Evolutionary conservation across 2,113 vertebrate species (phyloP).

Genomic region (Myotis davidii): DNA sequence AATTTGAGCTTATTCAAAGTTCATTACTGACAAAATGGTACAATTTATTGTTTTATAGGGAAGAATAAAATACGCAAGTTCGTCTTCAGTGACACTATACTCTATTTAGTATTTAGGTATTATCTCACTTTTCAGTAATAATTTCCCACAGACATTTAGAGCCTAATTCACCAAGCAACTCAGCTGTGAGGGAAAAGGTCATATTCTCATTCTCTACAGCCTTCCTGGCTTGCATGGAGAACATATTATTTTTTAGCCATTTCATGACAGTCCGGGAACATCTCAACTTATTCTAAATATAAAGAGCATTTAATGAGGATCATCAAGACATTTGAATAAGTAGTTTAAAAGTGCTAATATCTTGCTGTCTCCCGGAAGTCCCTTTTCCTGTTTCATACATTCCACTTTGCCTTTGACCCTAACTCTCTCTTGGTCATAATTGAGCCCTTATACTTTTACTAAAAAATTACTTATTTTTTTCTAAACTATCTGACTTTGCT

Average conservation of each 20-base stretch:
- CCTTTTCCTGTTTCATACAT: neutral
- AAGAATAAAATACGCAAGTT: conserved; percentile 67
- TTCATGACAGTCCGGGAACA: conserved; percentile 38
- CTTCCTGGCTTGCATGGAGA: neutral
- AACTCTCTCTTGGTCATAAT: neutral
- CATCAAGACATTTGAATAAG: conserved; percentile 21
- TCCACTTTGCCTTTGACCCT: neutral
- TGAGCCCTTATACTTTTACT: neutral
- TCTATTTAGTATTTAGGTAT: conserved; percentile 43
- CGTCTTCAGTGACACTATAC: conserved; percentile 27
- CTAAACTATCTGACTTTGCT: neutral
- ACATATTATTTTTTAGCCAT: conserved; percentile 61
- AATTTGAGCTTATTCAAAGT: conserved; percentile 61
- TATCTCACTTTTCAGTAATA: conserved; percentile 63
- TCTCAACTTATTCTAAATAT: conserved; percentile 61
- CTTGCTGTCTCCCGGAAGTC: neutral
- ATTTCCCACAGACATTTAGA: conserved; percentile 61
- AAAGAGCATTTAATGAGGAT: conserved; percentile 60
- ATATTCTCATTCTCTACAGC: conserved; percentile 13
- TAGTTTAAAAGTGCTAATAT: neutral
- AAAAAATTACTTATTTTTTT: neutral
- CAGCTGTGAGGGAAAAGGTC: conserved; percentile 45
- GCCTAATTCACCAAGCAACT: conserved; percentile 48
- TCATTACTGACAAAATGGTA: conserved; percentile 60
- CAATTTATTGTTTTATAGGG: conserved; percentile 59